Conservation (phyloP, 2,888 invertebrate genomes). For the Patella ulyssiponensis region DNA sequence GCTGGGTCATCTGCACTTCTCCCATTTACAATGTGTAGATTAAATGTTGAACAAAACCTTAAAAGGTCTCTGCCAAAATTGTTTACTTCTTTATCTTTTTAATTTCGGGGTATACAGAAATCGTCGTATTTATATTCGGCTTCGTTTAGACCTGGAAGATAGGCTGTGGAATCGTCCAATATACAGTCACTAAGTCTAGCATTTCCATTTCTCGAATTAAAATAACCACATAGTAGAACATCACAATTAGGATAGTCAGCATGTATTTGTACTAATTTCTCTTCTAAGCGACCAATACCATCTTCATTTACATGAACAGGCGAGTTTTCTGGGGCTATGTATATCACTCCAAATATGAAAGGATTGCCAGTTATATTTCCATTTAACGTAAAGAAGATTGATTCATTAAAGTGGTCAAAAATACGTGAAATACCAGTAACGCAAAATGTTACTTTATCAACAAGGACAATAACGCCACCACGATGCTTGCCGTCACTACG, state of each 20-base stretch:
- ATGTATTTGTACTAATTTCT: not conserved
- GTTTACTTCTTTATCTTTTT: not conserved
- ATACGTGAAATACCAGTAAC: not conserved
- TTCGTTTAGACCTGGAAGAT: not conserved
- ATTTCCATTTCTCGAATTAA: not conserved
- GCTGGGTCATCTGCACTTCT: not conserved
- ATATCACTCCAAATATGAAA: not conserved
- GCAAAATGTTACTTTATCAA: not conserved
- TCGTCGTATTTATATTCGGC: not conserved
- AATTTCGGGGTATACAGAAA: not conserved
- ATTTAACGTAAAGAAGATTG: not conserved
- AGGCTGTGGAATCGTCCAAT: not conserved
- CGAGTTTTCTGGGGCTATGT: conserved; percentile 4
- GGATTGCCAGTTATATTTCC: not conserved
- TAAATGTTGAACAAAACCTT: not conserved
- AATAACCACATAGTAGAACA: no score
- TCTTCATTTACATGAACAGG: not conserved
- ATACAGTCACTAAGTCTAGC: not conserved
- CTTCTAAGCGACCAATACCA: not conserved
- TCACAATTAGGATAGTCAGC: not conserved
- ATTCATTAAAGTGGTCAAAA: not conserved
- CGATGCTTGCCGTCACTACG: not conserved
- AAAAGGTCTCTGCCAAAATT: conserved; percentile 5
- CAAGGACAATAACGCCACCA: not conserved
- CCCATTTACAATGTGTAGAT: conserved; percentile 6